phyloP scores from a whole-genome alignment of 2,888 invertebrate species.

The Lithophane socia region DNA sequence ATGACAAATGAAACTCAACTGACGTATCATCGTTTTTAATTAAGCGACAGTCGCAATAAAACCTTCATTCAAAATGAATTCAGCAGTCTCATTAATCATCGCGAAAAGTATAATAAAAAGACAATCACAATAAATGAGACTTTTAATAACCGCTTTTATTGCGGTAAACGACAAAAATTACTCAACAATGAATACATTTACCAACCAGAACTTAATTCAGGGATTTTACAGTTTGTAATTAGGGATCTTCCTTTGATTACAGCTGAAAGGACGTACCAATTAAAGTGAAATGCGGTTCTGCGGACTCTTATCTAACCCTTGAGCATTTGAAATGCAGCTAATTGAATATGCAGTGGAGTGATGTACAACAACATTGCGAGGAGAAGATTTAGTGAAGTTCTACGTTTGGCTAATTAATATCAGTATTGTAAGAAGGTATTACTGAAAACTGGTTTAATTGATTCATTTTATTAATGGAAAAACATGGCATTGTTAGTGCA shows the following conservation, averaged over 20 bases:
- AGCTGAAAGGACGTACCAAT: constrained; percentile 57
- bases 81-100: constrained; percentile 36
- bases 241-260: constrained; percentile 48
- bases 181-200: constrained; percentile 39
- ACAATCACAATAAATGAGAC: constrained; percentile 26
- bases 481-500: background rate
- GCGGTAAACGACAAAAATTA: constrained; percentile 15
- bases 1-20: constrained; percentile 20
- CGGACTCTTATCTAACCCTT: constrained; percentile 39
- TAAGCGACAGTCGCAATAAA: constrained; percentile 16
- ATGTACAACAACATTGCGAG: constrained; percentile 4
- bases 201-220: constrained; percentile 30
- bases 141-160: constrained; percentile 38
- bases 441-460: background rate
- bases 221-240: constrained; percentile 52
- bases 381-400: background rate
- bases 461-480: background rate
- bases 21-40: constrained; percentile 25
- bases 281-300: constrained; percentile 54
- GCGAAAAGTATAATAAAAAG: constrained; percentile 19
- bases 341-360: constrained; percentile 25
- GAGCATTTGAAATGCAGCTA: constrained; percentile 41
- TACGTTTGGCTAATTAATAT: background rate
- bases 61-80: constrained; percentile 22
- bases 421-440: background rate